Evolutionary conservation across 2,888 invertebrate genomes (phyloP), one percentile per base, ranked within the genome.

Genomic region (Sphinx pinastri): DNA sequence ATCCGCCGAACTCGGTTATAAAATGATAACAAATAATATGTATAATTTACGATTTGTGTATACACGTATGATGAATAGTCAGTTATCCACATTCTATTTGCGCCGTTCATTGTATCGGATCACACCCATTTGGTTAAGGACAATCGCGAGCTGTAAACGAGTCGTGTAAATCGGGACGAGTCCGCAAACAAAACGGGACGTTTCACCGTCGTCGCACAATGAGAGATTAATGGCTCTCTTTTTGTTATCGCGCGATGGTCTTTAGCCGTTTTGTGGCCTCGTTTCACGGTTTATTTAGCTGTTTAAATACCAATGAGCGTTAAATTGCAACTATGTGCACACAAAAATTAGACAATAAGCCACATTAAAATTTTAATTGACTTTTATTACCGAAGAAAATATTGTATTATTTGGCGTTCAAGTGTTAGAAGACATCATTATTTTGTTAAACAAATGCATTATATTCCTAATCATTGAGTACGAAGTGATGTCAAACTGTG

Each of bases 211-310:
- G 82, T 85, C 85, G 81, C 88, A 93, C 93, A 93, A 92, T 92
- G 84, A 85, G 88, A 91, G 93, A 93, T 93, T 93, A 93, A 93
- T 93, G 91, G 87, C 85, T 79, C 81, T 81, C 88, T 89, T 90
- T 91, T 91, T 93, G 92, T 92, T 89, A 90, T 87, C 88, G 84
- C 82, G 83, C 84, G 87, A 90, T 90, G 88, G 86, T 92, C 90
- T 92, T 93, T 88, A 89, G 88, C 84, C 84, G 82, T 88, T 92
- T 91, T 91, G 92, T 90, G 87, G 89, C 84, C 87, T 92, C 91
- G 90, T 92, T 93, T 93, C 92, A 92, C 88, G 91, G 89, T 88
- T 89, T 88, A 89, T 92, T 91, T 89, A 86, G 85, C 86, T 86
- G 85, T 88, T 88, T 89, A 90, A 90, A 89, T 84, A 89, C 84